Evolutionary conservation across 2,797 vertebrate species (phyloP), one percentile per base, ranked within the genome.

Genomic region (Siniperca obscura): DNA sequence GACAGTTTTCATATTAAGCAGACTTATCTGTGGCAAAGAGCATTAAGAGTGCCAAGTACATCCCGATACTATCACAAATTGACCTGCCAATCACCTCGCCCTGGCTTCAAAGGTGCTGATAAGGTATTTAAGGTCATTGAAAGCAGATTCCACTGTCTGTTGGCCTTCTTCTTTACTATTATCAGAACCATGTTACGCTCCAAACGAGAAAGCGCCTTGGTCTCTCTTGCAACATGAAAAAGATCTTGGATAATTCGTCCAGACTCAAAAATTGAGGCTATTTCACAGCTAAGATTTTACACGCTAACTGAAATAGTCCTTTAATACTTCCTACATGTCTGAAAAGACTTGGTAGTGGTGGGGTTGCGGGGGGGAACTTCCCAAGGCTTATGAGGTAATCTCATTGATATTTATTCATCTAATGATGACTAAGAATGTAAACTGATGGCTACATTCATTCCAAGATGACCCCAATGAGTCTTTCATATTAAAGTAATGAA

Each of bases 1-100:
- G 95, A 95, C 95, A 95, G 95, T 94, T 96, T 96, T 96, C 94
- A 95, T 95, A 96, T 96, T 96, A 96, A 92, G 91, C 93, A 88
- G 95, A 95, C 92, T 95, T 96, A 96, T 96, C 95, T 94, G 94
- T 76, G 42, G 94, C 93, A 95, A 95, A 95, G 94, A 95, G 95
- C 93, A 95, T 96, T 96, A 96, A 89, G 89, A 89, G 90, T 79
- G 85, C 82, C 92, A 91, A 96, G 94, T 94, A 95, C 94, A 95
- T 95, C 90, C 91, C 84, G 94, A 96, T 95, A 93, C 90, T 87
- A 96, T 96, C 95, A 93, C 91, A 96, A 96, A 96, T 95, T 94
- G 95, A 95, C 94, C 93, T 96, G 96, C 94, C 96, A 96, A 94
- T 96, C 96, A 96, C 89, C 84, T 87, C 60, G 59, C 78, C 89